These are phyloP conservation scores for Gasterosteus aculeatus DNA, from an alignment of 2,113 vertebrate species.

Conservation along the genomic window DNA sequence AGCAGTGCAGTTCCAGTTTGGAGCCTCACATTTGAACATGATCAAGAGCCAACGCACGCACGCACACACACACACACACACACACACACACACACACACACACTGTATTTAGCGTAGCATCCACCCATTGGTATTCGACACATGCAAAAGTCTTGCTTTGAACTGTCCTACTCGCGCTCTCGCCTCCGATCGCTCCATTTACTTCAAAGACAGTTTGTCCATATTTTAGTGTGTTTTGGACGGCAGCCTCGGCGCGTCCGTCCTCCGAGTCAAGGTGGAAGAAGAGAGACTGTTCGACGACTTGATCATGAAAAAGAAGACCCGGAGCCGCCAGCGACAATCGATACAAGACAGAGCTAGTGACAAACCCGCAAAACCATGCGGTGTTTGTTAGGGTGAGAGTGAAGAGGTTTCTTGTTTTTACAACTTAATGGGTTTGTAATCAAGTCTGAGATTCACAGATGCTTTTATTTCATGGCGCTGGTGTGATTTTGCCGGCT, in stretches of 20 bases:
- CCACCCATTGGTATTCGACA: slow-evolving; percentile 55
- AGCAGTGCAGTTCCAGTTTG: background rate
- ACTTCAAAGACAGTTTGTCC: slow-evolving; percentile 45
- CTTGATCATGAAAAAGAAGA: slow-evolving; percentile 41
- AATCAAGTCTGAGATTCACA: background rate
- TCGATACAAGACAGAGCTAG: background rate
- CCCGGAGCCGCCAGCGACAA: background rate
- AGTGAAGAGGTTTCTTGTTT: background rate
- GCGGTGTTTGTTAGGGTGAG: background rate
- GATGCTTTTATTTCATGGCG: background rate
- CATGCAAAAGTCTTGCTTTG: slow-evolving; percentile 30
- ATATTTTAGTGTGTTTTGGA: slow-evolving; percentile 47
- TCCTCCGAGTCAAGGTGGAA: slow-evolving; percentile 44
- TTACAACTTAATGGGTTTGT: slow-evolving; percentile 1
- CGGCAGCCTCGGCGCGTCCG: slow-evolving; percentile 25
- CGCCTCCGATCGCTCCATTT: slow-evolving; percentile 27
- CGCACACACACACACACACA: too few relatives aligned
- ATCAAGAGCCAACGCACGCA: background rate
- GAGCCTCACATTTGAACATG: slow-evolving; percentile 2
- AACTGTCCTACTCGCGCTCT: slow-evolving; percentile 41
- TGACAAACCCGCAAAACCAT: slow-evolving; percentile 23
- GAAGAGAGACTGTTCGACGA: slow-evolving; percentile 28
- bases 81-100: background rate
- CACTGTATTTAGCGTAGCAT: slow-evolving; percentile 22
- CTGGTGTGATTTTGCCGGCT: background rate